Conservation (phyloP, 2,797 vertebrate species). For the Falco concolor region DNA sequence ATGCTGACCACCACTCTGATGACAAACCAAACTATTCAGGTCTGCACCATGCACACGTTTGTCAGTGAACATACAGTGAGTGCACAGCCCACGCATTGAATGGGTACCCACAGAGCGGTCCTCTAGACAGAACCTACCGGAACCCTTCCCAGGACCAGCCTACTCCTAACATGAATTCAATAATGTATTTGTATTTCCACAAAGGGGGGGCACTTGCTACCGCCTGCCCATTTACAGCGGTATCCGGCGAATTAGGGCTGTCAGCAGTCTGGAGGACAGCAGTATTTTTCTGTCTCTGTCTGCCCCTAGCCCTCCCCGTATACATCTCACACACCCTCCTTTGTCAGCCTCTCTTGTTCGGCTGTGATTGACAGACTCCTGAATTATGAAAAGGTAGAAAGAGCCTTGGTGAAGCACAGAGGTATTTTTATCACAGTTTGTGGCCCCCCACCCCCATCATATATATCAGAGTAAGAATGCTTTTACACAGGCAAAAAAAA, state of each 20-base stretch:
- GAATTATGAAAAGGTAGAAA: constrained; percentile 60
- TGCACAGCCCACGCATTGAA: background rate
- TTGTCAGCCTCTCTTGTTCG: background rate
- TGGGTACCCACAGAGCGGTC: background rate
- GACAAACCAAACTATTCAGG: background rate
- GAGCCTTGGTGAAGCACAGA: constrained; percentile 17
- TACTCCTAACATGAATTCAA: background rate
- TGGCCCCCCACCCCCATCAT: background rate
- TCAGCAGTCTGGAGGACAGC: background rate
- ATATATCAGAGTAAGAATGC: constrained; percentile 23
- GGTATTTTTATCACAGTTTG: constrained; percentile 5
- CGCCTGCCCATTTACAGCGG: background rate
- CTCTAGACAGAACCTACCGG: background rate
- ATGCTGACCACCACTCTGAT: background rate
- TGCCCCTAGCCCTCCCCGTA: background rate
- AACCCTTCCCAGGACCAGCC: background rate
- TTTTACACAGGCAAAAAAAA: constrained; percentile 16
- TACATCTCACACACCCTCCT: background rate
- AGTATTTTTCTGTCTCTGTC: background rate
- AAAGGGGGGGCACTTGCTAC: background rate
- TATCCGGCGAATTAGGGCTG: background rate
- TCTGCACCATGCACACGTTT: background rate
- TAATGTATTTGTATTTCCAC: background rate
- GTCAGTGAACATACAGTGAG: background rate
- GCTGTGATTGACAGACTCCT: constrained; percentile 42